Evolutionary conservation across 2,888 invertebrate genomes (phyloP), one percentile per base, ranked within the genome.

Genomic region (Chymomyza caudatula): DNA sequence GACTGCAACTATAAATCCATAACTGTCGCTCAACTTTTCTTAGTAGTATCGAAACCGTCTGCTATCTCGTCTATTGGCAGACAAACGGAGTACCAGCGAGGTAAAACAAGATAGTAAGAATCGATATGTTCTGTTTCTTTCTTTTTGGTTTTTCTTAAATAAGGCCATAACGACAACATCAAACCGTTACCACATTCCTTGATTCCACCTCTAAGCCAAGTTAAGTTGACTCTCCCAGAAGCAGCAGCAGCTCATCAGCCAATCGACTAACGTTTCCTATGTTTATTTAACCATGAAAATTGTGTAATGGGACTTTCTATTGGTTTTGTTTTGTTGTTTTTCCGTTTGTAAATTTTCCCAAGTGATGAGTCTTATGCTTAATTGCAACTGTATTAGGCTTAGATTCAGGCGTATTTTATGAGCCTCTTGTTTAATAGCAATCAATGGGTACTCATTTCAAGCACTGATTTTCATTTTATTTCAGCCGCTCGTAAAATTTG

Each of bases 1-100:
- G 68, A 73, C 74, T 84, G 86, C 86, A 76, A 77, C 86, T 75
- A 82, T 82, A 82, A 86, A 86, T 82, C 78, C 82, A 84, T 81
- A 84, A 86, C 86, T 82, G 82, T 82, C 82, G 84, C 82, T 78
- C 77, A 84, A 74, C 73, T 61, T 76, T 74, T 74, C 77, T 73
- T 75, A 77, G 80, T 76, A 74, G 85, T 85, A 85, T 51, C 51
- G 13, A 51, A 19, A 13, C 4, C 19, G 5, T 19, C 22, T 15
- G 4, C 6, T 20, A 20, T 20, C 17, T 51, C 19, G 19, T 15
- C 51, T 22, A 51, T 80, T 83, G 80, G 80, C 67, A 73, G 73
- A 4, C 19, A 47, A 47, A 47, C 19, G n/a, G 47, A 13, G 47
- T 17, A 11, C 3, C 6, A 47, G 19, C 13, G 47, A 15, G 6